Evolutionary conservation across 2,888 invertebrate genomes (phyloP).

Genomic region (Heliconius charithonia): DNA sequence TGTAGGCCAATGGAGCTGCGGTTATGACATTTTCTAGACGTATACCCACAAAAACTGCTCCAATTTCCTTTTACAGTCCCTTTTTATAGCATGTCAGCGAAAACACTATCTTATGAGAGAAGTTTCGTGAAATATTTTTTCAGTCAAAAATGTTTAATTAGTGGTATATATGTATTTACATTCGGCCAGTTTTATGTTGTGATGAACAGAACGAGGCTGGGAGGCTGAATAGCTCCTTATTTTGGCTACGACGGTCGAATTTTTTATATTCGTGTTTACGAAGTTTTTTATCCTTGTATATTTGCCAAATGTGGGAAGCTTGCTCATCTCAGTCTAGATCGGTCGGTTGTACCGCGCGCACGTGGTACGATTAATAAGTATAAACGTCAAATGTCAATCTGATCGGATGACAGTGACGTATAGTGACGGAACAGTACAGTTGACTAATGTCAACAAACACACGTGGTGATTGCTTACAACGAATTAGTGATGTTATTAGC

Average conservation of each 20-base stretch:
- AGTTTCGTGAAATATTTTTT: conserved; percentile 31
- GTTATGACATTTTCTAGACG: conserved; percentile 40
- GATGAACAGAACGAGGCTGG: conserved; percentile 17
- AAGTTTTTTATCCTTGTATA: conserved; percentile 67
- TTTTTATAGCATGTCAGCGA: conserved; percentile 36
- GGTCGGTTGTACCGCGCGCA: conserved; percentile 68
- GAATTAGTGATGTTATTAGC: neutral
- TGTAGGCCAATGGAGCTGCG: conserved; percentile 41
- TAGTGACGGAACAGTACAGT: conserved; percentile 21
- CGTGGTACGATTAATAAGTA: conserved; percentile 54
- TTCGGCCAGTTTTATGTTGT: conserved; percentile 19
- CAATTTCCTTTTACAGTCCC: conserved; percentile 40
- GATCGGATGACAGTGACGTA: conserved; percentile 29
- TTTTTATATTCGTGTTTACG: conserved; percentile 66
- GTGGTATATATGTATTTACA: conserved; percentile 27
- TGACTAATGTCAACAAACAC: conserved; percentile 27
- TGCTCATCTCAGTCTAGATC: conserved; percentile 71
- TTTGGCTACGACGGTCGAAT: conserved; percentile 37
- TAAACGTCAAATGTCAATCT: conserved; percentile 23
- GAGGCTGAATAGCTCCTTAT: conserved; percentile 8
- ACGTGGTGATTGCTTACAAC: conserved; percentile 21
- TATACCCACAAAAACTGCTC: conserved; percentile 41
- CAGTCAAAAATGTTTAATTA: conserved; percentile 31
- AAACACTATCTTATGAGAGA: conserved; percentile 33
- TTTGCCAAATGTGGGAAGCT: conserved; percentile 65